Percentiles rank a stretch among this genome's conserved stretches.
These are phyloP conservation scores for Branchellion lobata DNA, from an alignment of 2,888 invertebrate species.

Conservation along the genomic window DNA sequence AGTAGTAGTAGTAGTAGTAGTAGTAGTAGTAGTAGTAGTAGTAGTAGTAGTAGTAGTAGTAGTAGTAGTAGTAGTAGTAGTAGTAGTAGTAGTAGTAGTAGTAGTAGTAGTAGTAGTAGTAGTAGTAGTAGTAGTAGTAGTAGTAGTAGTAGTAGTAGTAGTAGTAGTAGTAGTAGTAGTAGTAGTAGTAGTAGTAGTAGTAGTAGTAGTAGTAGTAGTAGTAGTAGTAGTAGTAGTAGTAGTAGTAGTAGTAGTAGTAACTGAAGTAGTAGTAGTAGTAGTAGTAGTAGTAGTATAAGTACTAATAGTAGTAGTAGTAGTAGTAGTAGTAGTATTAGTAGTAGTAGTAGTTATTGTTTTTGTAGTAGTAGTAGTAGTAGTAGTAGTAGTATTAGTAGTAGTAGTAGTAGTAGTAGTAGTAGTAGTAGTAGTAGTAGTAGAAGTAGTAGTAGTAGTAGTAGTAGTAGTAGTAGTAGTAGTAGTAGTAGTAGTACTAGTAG, in stretches of 20 bases:
- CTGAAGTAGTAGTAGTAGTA: conserved; percentile 21
- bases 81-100: conserved; percentile 1
- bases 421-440: neutral
- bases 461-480: conserved; percentile 3
- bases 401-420: conserved; percentile 32
- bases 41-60: neutral
- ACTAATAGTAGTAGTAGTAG: conserved; percentile 2
- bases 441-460: neutral
- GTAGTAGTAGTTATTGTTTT: neutral
- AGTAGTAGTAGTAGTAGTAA: conserved; percentile 6
- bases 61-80: conserved; percentile 11
- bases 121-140: conserved; percentile 14
- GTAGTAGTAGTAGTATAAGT: neutral
- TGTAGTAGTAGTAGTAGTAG: neutral
- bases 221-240: conserved; percentile 16
- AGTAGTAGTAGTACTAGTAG: conserved; percentile 8
- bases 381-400: conserved; percentile 44
- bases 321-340: conserved; percentile 11
- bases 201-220: conserved; percentile 10
- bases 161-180: conserved; percentile 2
- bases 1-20: neutral
- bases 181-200: conserved; percentile 16
- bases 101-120: conserved; percentile 3
- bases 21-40: neutral
- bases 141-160: conserved; percentile 10